Base-by-base conservation (phyloP, 2,113 vertebrate genomes). In the Phoxinus phoxinus region DNA sequence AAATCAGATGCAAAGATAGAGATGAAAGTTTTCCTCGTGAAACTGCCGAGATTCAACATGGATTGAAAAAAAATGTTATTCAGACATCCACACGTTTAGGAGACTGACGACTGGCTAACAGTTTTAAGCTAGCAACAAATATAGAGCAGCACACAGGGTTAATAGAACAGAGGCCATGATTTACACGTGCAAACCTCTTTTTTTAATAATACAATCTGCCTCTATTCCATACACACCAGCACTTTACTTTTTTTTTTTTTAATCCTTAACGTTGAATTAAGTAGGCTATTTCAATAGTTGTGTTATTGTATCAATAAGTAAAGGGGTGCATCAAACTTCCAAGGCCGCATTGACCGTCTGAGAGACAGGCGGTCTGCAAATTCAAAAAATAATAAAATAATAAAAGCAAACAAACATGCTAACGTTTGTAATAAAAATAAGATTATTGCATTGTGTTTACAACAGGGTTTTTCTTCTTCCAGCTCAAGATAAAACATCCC, bases 221-320 rank as follows among this genome's bases (percentile, higher is more conserved):
- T 58, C 32, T 23, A 79, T 79, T 41, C 21, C 5, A 35, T 35
- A 35, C 19, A 37, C 21, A 8, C 15, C 27, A 23, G 27, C 17
- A 32, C 11, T 35, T n/a, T 2, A 41, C 27, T 77, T 21, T n/a
- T n/a, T n/a, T n/a, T n/a, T n/a, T n/a, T n/a, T n/a, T n/a, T n/a
- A n/a, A 32, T 32, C 10, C 35, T 65, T 30, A 21, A 30, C n/a
- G 25, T 30, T 67, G 11, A 67, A 32, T 17, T 5, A 51, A 65
- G 15, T 23, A 9, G 41, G 41, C 41, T 41, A 41, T 9, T 41
- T 41, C 41, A 41, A 41, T 41, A 41, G 23, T 5, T 37, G 65
- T n/a, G 48, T 72, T 53, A 56, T 61, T 56, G 21, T 79, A 72
- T 58, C 27, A 25, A 56, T 69, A 72, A 53, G 30, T 58, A 37